phyloP scores from a whole-genome alignment of 2,113 vertebrate species.

The Regulus satrapa region DNA sequence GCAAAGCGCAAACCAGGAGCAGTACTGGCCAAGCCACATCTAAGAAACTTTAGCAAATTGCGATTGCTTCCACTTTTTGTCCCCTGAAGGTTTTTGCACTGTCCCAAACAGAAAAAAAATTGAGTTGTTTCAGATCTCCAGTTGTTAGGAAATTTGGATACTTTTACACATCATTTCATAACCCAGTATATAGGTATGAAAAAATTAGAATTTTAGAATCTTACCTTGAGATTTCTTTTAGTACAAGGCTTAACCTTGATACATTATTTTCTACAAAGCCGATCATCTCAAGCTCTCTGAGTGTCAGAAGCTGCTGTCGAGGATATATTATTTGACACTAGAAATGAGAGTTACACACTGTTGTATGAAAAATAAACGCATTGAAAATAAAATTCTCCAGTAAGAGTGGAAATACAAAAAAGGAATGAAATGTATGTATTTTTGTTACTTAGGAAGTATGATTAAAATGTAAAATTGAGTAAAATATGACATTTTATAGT shows the following conservation, averaged over 20 bases:
- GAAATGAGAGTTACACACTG: neutral
- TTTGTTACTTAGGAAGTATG: neutral
- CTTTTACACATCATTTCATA: neutral
- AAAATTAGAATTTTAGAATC: neutral
- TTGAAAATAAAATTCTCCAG: neutral
- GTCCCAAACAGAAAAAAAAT: neutral
- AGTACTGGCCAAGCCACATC: neutral
- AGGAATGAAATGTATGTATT: neutral
- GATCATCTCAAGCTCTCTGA: constrained; percentile 89
- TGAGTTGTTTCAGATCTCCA: neutral
- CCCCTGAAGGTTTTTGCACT: neutral
- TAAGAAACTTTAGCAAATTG: neutral
- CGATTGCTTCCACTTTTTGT: neutral
- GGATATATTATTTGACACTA: constrained; percentile 95
- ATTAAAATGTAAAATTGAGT: neutral
- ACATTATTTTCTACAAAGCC: constrained; percentile 87
- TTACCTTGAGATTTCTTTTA: constrained; percentile 87
- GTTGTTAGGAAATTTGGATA: neutral
- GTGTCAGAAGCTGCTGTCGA: constrained; percentile 89
- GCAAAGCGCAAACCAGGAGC: neutral
- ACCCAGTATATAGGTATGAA: neutral
- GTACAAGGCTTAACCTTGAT: constrained; percentile 82
- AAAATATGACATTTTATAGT: neutral
- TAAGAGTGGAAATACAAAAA: neutral
- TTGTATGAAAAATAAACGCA: neutral